Evolutionary conservation across 2,888 invertebrate genomes (phyloP).

Genomic region (Platerodrilus igneus): DNA sequence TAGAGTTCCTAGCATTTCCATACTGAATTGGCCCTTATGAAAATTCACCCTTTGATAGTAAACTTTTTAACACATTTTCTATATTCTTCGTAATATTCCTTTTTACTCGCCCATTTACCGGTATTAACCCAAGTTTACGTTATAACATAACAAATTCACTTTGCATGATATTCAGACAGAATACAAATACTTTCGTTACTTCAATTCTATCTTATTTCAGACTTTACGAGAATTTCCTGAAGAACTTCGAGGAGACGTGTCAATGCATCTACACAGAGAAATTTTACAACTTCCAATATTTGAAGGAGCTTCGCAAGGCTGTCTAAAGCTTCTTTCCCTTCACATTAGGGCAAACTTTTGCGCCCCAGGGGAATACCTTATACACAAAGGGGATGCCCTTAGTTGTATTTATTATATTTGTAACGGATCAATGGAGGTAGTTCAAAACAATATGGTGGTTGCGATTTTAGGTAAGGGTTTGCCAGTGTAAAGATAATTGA

Average conservation of each 20-base stretch:
- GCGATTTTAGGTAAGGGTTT: conserved; percentile 93
- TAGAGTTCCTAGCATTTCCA: no score
- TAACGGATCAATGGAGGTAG: conserved; percentile 96
- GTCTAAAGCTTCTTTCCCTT: conserved; percentile 84
- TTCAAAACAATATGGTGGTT: conserved; percentile 94
- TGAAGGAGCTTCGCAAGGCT: conserved; percentile 91
- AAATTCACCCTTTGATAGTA: no score
- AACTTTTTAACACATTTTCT: no score
- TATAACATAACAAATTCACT: no score
- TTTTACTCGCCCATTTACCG: no score
- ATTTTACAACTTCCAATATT: conserved; percentile 92
- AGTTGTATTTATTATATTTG: conserved; percentile 93
- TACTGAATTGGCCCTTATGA: no score
- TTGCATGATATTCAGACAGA: no score
- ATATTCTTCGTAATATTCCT: neutral
- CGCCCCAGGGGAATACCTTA: conserved; percentile 91
- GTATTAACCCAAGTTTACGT: no score
- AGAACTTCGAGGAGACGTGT: conserved; percentile 90
- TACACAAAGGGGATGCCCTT: conserved; percentile 91
- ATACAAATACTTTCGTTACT: neutral
- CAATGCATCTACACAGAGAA: conserved; percentile 92
- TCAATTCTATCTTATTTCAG: no score
- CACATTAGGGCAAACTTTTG: conserved; percentile 94
- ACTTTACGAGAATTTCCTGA: conserved; percentile 94
- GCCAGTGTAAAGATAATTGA: no score